Percentiles rank a stretch among this genome's conserved stretches.
Conservation (phyloP, 2,113 vertebrate genomes). For the Macaca nemestrina region DNA sequence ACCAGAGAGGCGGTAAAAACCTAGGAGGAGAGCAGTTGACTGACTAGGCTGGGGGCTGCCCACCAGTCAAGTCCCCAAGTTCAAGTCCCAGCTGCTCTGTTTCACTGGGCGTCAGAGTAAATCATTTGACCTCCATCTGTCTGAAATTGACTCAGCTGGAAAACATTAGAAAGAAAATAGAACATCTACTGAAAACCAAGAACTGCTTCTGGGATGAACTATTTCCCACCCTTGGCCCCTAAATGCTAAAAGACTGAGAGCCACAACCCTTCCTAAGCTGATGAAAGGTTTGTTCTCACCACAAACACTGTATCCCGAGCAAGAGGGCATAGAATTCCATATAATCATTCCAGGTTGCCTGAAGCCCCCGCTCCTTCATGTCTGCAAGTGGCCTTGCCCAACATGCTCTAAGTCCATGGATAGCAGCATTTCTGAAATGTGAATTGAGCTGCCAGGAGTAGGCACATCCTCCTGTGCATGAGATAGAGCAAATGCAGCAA, state of each 20-base stretch:
- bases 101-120: not conserved
- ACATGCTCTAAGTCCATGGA: not conserved
- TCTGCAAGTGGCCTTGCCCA: not conserved
- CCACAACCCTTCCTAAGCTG: not conserved
- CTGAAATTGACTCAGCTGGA: slow-evolving; percentile 43
- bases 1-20: not conserved
- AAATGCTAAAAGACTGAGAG: not conserved
- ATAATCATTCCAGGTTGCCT: not conserved
- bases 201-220: slow-evolving; percentile 1
- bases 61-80: accelerated
- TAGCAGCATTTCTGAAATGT: not conserved
- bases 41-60: not conserved
- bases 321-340: not conserved
- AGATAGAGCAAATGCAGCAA: not conserved
- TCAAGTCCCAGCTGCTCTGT: slow-evolving; percentile 43
- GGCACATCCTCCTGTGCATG: not conserved
- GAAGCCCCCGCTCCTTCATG: not conserved
- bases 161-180: slow-evolving; percentile 19
- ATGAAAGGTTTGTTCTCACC: not conserved
- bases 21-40: not conserved
- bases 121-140: not conserved
- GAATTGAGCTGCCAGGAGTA: not conserved
- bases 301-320: not conserved
- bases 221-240: not conserved
- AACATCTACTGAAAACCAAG: not conserved